Evolutionary conservation across 2,888 invertebrate genomes (phyloP).

Genomic region (Venustoraphidia nigricollis): DNA sequence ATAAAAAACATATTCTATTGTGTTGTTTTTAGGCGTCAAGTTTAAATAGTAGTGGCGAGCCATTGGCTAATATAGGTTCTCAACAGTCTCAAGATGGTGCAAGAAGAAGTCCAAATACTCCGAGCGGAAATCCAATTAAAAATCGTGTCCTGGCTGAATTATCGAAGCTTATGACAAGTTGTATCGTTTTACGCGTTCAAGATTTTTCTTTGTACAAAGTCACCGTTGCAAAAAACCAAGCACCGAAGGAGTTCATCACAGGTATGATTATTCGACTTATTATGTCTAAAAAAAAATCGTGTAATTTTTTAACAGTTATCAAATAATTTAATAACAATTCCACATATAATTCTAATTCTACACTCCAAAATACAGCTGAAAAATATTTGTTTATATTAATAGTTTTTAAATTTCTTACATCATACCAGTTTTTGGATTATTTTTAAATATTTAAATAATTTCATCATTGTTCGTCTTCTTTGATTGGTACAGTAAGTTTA

Average conservation of each 20-base stretch:
- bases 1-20: neutral
- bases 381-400: too few species aligned
- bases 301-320: too few species aligned
- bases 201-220: constrained; percentile 83
- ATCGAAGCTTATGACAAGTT: constrained; percentile 81
- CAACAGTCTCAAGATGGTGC: constrained; percentile 3
- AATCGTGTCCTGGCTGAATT: constrained; percentile 56
- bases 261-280: constrained; percentile 29
- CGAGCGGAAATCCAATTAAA: constrained; percentile 35
- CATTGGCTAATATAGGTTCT: neutral
- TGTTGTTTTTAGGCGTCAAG: neutral
- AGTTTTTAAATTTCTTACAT: too few species aligned
- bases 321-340: too few species aligned
- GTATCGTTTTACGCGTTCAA: constrained; percentile 75
- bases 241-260: constrained; percentile 66
- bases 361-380: too few species aligned
- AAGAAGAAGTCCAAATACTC: constrained; percentile 13
- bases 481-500: too few species aligned
- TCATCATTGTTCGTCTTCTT: too few species aligned
- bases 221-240: constrained; percentile 55
- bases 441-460: too few species aligned
- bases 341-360: too few species aligned
- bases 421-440: too few species aligned
- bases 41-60: neutral
- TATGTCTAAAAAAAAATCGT: too few species aligned